These are phyloP conservation scores for Xerus inauris DNA, from an alignment of 2,113 vertebrate genomes.

Conservation along the genomic window DNA sequence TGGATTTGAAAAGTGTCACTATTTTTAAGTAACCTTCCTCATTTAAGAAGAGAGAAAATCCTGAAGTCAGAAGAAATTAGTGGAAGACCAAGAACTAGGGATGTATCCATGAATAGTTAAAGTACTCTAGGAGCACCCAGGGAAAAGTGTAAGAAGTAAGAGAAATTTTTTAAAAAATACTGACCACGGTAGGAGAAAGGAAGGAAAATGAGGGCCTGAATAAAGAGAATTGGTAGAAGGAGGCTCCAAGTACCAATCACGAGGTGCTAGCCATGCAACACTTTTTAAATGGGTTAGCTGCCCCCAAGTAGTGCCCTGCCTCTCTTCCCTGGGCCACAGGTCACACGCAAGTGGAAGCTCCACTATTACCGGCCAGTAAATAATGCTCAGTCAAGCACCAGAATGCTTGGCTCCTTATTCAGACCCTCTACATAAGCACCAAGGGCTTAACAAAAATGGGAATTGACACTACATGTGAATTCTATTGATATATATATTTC, in stretches of 20 bases:
- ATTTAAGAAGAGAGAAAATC: constrained; percentile 12
- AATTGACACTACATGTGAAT: not conserved
- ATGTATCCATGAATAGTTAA: not conserved
- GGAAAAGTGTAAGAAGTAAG: not conserved
- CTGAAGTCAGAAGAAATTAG: constrained; percentile 27
- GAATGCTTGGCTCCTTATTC: not conserved
- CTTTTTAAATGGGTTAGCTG: not conserved
- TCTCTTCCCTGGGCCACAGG: not conserved
- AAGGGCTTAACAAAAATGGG: not conserved
- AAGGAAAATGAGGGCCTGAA: not conserved
- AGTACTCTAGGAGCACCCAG: not conserved
- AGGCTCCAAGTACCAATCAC: not conserved
- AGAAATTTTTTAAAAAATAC: not conserved
- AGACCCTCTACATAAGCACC: not conserved
- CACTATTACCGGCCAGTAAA: not conserved
- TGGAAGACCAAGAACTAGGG: not conserved
- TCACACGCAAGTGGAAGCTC: not conserved
- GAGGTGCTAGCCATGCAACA: not conserved
- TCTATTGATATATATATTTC: not conserved
- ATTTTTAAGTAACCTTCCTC: constrained; percentile 4
- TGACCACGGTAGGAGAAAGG: not conserved
- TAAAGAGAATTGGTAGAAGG: not conserved
- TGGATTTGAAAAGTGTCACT: constrained; percentile 28
- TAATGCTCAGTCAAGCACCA: not conserved
- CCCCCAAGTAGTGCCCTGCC: not conserved